Percentiles rank a stretch among this genome's conserved stretches.
Evolutionary conservation across 2,797 vertebrate species (phyloP).

Genomic region (Lutjanus campechanus): DNA sequence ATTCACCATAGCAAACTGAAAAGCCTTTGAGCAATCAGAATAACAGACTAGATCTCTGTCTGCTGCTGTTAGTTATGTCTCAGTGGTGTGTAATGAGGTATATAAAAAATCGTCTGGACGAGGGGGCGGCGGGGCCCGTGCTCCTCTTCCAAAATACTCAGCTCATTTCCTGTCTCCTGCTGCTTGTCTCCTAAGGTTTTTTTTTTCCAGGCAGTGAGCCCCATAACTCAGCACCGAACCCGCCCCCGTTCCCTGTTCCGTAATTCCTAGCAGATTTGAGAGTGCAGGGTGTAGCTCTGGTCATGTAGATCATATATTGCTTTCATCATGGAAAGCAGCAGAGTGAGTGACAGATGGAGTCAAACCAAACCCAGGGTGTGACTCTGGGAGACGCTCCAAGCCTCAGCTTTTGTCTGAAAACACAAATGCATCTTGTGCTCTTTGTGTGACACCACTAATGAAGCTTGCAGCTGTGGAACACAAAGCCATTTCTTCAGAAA

Average conservation of each 20-base stretch:
- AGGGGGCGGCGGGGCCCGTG: conserved; percentile 28
- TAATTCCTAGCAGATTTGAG: conserved; percentile 30
- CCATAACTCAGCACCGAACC: conserved; percentile 16
- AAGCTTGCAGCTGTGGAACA: conserved; percentile 15
- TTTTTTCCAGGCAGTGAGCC: conserved; percentile 41
- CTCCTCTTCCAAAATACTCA: conserved; percentile 52
- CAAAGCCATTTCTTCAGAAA: conserved; percentile 10
- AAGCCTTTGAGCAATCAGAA: conserved; percentile 13
- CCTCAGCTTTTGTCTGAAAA: conserved; percentile 23
- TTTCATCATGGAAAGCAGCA: conserved; percentile 45
- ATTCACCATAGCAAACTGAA: conserved; percentile 14
- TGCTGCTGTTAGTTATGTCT: conserved; percentile 48
- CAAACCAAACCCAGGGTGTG: conserved; percentile 20
- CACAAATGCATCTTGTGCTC: conserved; percentile 37
- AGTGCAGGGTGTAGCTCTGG: neutral
- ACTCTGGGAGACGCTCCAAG: conserved; percentile 10
- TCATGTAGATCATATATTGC: neutral
- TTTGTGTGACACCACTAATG: conserved; percentile 28
- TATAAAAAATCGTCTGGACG: conserved; percentile 57
- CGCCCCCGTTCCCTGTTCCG: conserved; percentile 32
- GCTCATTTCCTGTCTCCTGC: conserved; percentile 71
- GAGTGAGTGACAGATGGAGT: neutral
- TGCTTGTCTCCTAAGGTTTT: conserved; percentile 43
- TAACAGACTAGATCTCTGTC: conserved; percentile 21
- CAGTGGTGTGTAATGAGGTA: conserved; percentile 45